These are phyloP conservation scores for Stictonetta naevosa DNA, from an alignment of 2,113 vertebrate genomes.

Conservation along the genomic window DNA sequence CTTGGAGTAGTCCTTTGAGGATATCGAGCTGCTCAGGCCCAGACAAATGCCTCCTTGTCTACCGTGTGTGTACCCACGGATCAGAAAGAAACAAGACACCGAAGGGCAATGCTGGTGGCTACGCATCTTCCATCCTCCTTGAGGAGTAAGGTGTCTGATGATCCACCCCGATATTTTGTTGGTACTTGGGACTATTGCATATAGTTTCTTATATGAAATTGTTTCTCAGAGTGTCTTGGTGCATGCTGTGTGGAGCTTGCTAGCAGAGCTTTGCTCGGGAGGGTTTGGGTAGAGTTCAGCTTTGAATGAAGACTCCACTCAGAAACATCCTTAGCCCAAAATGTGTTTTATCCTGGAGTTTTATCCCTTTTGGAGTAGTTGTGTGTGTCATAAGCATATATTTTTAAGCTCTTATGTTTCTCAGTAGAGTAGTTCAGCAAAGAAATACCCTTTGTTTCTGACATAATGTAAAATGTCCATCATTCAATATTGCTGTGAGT, in stretches of 20 bases:
- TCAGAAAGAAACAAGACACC: background rate
- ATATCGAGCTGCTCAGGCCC: background rate
- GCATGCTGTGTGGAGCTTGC: background rate
- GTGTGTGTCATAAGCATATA: background rate
- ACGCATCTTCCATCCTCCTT: background rate
- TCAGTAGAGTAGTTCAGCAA: background rate
- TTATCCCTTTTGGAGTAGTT: background rate
- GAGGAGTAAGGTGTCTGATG: background rate
- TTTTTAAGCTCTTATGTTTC: background rate
- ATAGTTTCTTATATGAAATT: background rate
- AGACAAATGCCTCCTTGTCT: background rate
- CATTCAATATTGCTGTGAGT: background rate
- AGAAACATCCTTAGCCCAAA: background rate
- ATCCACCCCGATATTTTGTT: background rate
- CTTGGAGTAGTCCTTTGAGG: background rate
- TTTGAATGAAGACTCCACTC: background rate
- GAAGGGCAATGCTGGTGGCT: background rate
- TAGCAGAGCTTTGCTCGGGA: background rate
- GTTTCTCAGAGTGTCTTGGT: no score
- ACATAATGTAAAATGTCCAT: background rate
- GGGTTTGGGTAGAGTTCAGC: background rate
- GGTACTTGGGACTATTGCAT: background rate
- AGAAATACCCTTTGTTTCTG: conserved; percentile 12
- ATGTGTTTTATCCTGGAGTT: background rate
- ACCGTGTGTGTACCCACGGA: accelerated